Base-by-base conservation (phyloP, 2,888 invertebrate species). In the Sepioteuthis lessoniana region DNA sequence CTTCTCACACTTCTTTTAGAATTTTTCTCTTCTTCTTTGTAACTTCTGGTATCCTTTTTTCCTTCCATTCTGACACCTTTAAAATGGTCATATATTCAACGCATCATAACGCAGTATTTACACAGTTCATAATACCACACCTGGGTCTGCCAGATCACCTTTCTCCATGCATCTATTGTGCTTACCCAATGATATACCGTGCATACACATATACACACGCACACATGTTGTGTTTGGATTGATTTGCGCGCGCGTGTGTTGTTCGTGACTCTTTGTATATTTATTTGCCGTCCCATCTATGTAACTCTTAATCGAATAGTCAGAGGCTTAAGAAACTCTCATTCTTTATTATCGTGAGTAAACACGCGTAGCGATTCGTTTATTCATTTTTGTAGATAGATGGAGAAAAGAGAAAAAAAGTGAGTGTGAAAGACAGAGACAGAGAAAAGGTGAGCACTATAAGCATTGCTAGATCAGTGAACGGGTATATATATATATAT, bases 281-380 rank as follows among this genome's bases (percentile, higher is more conserved):
- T 76, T 76, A 76, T 76, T 76, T 76, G 76, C 76, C 19, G 76
- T 76, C 76, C n/a, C 76, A 16, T 76, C 76, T 76, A 76, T 76
- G 76, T 76, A 76, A 76, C 76, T 76, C 76, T 76, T 76, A 76
- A 76, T 76, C 76, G 76, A 76, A 76, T 76, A 76, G 76, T 76
- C 76, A 76, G 76, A 76, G 35, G 76, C n/a, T 76, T 76, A 76
- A 76, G 76, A 76, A 76, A 76, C 35, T 76, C n/a, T 76, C n/a
- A 76, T 76, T 76, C 76, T 76, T 76, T 76, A 76, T 76, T n/a
- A 76, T n/a, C 2, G n/a, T 76, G n/a, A n/a, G 76, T 76, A n/a
- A 76, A 76, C 35, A 76, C n/a, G 35, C 76, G 76, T 10, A 13
- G n/a, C 13, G 76, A 76, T 35, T 76, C 76, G 25, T 76, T 35